Percentiles rank a stretch among this genome's conserved stretches.
phyloP scores from a whole-genome alignment of 2,888 invertebrate genomes.

The Xylota segnis region DNA sequence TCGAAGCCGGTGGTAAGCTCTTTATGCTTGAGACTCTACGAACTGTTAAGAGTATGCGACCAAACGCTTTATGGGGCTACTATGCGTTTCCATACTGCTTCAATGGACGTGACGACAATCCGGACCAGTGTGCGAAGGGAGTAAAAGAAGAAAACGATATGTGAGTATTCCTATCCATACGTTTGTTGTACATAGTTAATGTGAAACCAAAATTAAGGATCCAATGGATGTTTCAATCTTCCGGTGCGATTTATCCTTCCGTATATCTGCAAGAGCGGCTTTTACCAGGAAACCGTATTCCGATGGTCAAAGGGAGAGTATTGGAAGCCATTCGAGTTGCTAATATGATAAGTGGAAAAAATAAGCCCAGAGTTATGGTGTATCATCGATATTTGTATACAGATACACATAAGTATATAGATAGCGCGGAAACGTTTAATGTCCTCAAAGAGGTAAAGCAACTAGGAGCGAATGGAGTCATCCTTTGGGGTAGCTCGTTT shows the following conservation, averaged over 20 bases:
- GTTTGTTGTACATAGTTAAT: slow-evolving; percentile 20
- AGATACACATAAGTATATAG: slow-evolving; percentile 53
- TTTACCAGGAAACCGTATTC: slow-evolving; percentile 31
- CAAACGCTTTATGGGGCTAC: slow-evolving; percentile 62
- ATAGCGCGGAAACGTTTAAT: slow-evolving; percentile 25
- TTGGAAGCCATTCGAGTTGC: slow-evolving; percentile 57
- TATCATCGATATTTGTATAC: slow-evolving; percentile 67
- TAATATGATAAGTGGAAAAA: slow-evolving; percentile 22
- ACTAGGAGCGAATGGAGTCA: slow-evolving; percentile 45
- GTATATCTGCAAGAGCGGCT: slow-evolving; percentile 63
- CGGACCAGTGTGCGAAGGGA: slow-evolving; percentile 53
- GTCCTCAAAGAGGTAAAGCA: slow-evolving; percentile 50
- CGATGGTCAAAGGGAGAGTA: slow-evolving; percentile 57
- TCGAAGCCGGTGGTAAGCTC: slow-evolving; percentile 44
- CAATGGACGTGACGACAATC: slow-evolving; percentile 26
- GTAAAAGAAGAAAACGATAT: slow-evolving; percentile 61
- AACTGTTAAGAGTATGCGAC: slow-evolving; percentile 38
- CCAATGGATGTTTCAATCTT: slow-evolving; percentile 69
- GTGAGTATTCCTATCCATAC: slow-evolving; percentile 65
- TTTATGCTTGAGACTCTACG: slow-evolving; percentile 62
- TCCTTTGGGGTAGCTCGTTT: slow-evolving; percentile 65
- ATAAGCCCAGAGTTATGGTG: slow-evolving; percentile 44
- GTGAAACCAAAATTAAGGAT: slow-evolving; percentile 60
- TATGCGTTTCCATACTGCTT: slow-evolving; percentile 72
- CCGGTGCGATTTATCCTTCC: slow-evolving; percentile 61